A percentile compares a stretch with the other conserved stretches of the same genome.
phyloP scores from a whole-genome alignment of 2,113 vertebrate genomes.

The Strigops habroptila region DNA sequence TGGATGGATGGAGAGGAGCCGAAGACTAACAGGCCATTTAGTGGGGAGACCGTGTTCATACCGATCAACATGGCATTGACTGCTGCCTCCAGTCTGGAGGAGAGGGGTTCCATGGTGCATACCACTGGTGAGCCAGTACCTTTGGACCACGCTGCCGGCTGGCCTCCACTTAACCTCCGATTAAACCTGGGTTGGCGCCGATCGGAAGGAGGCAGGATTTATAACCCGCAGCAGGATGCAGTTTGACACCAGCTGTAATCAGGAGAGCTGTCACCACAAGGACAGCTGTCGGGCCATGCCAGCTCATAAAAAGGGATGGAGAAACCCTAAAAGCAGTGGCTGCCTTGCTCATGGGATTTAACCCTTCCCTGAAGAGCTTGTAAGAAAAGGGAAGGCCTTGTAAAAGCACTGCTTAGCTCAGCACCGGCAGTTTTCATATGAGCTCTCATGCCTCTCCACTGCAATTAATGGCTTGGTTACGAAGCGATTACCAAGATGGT shows the following conservation, averaged over 20 bases:
- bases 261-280: conserved; percentile 78
- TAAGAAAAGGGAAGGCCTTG: neutral
- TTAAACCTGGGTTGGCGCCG: conserved; percentile 65
- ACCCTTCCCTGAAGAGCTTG: conserved; percentile 25
- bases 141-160: neutral
- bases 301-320: conserved; percentile 71
- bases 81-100: neutral
- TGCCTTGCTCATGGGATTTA: conserved; percentile 29
- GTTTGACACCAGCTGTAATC: conserved; percentile 76
- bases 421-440: rapidly evolving
- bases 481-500: rapidly evolving
- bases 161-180: conserved; percentile 72
- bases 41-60: neutral
- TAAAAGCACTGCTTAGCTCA: neutral
- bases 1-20: conserved; percentile 13
- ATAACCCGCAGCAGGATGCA: conserved; percentile 69
- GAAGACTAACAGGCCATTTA: conserved; percentile 41
- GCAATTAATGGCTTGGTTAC: rapidly evolving
- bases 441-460: neutral
- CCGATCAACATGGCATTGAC: neutral
- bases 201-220: conserved; percentile 77
- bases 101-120: neutral
- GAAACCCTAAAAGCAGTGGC: conserved; percentile 56
- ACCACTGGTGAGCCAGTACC: neutral
- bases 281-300: conserved; percentile 75